Base-by-base conservation (phyloP, 2,888 invertebrate species). In the Eupithecia subumbrata region DNA sequence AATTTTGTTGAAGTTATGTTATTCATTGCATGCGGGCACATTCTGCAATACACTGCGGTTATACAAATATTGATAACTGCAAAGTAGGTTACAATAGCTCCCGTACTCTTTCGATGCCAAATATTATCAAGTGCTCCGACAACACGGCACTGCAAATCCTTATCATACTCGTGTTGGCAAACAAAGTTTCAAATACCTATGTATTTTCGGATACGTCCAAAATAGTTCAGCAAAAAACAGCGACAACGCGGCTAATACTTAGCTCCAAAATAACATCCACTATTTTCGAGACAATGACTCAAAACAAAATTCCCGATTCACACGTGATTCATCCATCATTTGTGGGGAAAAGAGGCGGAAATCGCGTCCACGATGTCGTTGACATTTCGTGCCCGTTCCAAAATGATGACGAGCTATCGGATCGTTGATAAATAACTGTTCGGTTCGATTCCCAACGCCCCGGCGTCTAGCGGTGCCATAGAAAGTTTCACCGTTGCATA, bases 61-160 rank as follows among this genome's bases (percentile, higher is more conserved):
- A 91, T 90, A 88, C 88, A 92, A 92, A 93, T 89, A 90, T 85
- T 86, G 94, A 95, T 94, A 94, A 90, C 86, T 79, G n/a, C 74
- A 88, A 93, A 88, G 88, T 94, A 92, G 94, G 94, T 93, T 92
- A 60, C 60, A 60, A 60, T 60, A 92, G 91, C 90, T 91, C 90
- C 92, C 86, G 90, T 91, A 90, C 84, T 85, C 88, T 88, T 89
- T 88, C 85, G 89, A 86, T 88, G 88, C 90, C 91, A 90, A 94
- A 94, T 91, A 90, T 92, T 93, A 92, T 94, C 93, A 92, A 91
- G 91, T 90, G 89, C 82, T 90, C 84, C 86, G 89, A 90, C 88
- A 92, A 92, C 87, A 91, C 88, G 25, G 43, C 68, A 68, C 43
- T 85, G 93, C 93, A 82, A 92, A 91, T 89, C 89, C 89, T 93